Percentiles rank a stretch among this genome's conserved stretches.
These are phyloP conservation scores for Candidula unifasciata DNA, from an alignment of 2,888 invertebrate species.

Conservation along the genomic window DNA sequence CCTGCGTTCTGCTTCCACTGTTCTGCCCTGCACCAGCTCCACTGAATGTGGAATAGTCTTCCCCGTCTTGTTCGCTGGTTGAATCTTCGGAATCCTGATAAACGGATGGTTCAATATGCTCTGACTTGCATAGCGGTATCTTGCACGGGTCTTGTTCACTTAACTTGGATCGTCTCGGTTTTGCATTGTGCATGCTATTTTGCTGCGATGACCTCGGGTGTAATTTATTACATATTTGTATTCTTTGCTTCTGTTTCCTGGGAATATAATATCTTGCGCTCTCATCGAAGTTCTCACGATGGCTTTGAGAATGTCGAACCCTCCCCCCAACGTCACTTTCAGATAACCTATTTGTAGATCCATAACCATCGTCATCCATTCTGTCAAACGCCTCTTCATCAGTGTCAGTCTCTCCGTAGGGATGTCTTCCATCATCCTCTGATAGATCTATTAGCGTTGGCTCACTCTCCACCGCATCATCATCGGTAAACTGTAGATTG, in stretches of 20 bases:
- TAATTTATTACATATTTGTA: background rate
- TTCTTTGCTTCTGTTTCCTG: background rate
- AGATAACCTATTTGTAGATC: slow-evolving; percentile 34
- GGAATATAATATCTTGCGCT: background rate
- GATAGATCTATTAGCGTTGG: too few relatives aligned
- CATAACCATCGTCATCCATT: slow-evolving; percentile 38
- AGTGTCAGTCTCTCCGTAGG: background rate
- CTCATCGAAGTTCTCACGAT: background rate
- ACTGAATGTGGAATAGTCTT: background rate
- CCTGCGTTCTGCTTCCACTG: background rate
- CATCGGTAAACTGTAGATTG: background rate
- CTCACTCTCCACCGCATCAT: slow-evolving; percentile 1
- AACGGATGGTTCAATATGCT: background rate
- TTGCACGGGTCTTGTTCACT: background rate
- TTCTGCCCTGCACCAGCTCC: background rate
- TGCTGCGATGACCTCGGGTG: background rate
- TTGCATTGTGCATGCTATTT: background rate
- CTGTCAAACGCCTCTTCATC: background rate
- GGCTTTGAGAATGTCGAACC: background rate
- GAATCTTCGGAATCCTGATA: background rate
- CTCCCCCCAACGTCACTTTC: slow-evolving; percentile 41
- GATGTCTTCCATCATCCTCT: background rate
- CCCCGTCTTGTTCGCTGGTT: background rate
- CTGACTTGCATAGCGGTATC: background rate
- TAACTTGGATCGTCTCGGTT: background rate